phyloP scores from a whole-genome alignment of 2,888 invertebrate genomes.

The Anthrax anthrax region DNA sequence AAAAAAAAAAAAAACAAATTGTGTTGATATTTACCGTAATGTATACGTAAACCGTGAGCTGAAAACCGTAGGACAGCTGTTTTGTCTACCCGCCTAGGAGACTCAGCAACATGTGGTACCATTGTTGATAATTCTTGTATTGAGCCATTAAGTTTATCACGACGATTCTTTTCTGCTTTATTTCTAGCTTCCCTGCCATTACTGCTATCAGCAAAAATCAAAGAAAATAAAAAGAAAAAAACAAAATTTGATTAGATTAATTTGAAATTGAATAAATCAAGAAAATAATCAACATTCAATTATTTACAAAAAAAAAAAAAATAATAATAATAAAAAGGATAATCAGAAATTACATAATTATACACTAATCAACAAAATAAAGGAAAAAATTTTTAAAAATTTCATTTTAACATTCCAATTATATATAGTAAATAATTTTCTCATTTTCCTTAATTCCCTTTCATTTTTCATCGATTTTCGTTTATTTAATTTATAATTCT shows the following conservation, averaged over 20 bases:
- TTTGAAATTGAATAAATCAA: not conserved
- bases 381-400: too few relatives aligned
- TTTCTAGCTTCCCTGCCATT: constrained; percentile 71
- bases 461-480: too few relatives aligned
- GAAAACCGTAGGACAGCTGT: constrained; percentile 77
- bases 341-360: too few relatives aligned
- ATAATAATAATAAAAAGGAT: not conserved
- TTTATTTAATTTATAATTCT: too few relatives aligned
- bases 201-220: too few relatives aligned
- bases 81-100: constrained; percentile 77
- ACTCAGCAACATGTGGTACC: constrained; percentile 70
- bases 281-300: not conserved
- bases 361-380: too few relatives aligned
- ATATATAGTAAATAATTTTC: too few relatives aligned
- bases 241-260: not conserved
- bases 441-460: too few relatives aligned
- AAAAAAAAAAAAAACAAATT: too few relatives aligned
- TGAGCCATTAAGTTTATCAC: constrained; percentile 76
- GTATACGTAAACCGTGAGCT: constrained; percentile 69
- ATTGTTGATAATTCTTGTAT: constrained; percentile 69
- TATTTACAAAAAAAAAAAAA: too few relatives aligned
- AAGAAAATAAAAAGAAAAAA: constrained; percentile 7
- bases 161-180: constrained; percentile 77
- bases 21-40: constrained; percentile 52
- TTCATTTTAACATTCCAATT: too few relatives aligned